Evolutionary conservation across 2,113 vertebrate species (phyloP).

Genomic region (Maccullochella peelii): DNA sequence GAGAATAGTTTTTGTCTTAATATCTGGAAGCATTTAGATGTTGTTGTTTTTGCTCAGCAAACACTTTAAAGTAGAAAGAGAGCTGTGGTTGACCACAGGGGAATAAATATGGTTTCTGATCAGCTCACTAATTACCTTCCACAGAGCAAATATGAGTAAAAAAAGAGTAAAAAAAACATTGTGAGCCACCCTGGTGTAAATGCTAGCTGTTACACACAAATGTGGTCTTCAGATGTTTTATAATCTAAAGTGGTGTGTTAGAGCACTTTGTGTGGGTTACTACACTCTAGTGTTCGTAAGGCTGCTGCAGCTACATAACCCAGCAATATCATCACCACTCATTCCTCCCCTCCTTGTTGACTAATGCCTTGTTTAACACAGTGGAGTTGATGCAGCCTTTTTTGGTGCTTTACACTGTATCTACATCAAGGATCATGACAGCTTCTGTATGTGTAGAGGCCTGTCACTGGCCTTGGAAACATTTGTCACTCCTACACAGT

Average conservation of each 20-base stretch:
- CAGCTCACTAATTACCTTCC: slow-evolving; percentile 89
- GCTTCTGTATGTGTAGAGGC: slow-evolving; percentile 38
- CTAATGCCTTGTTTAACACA: slow-evolving; percentile 55
- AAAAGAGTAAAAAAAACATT: slow-evolving; percentile 48
- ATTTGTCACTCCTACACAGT: slow-evolving; percentile 35
- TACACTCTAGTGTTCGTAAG: slow-evolving; percentile 48
- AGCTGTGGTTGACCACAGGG: slow-evolving; percentile 87
- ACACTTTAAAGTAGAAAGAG: slow-evolving; percentile 84
- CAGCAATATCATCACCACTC: slow-evolving; percentile 44
- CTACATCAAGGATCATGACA: slow-evolving; percentile 15
- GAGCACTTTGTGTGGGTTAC: slow-evolving; percentile 56
- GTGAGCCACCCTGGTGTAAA: slow-evolving; percentile 83
- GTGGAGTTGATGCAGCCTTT: slow-evolving; percentile 44
- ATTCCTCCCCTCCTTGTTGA: slow-evolving; percentile 43
- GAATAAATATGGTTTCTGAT: slow-evolving; percentile 91
- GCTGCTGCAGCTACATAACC: slow-evolving; percentile 48
- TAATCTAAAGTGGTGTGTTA: slow-evolving; percentile 43
- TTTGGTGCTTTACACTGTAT: slow-evolving; percentile 52
- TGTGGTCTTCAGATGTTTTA: slow-evolving; percentile 63
- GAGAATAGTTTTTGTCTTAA: slow-evolving; percentile 67
- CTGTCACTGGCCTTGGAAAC: slow-evolving; percentile 27
- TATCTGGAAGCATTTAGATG: slow-evolving; percentile 87
- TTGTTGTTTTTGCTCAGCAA: slow-evolving; percentile 81
- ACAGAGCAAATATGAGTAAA: slow-evolving; percentile 87
- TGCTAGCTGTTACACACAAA: slow-evolving; percentile 76